Conservation (phyloP, 1,140 invertebrate genomes). For the Dendroctonus valens region DNA sequence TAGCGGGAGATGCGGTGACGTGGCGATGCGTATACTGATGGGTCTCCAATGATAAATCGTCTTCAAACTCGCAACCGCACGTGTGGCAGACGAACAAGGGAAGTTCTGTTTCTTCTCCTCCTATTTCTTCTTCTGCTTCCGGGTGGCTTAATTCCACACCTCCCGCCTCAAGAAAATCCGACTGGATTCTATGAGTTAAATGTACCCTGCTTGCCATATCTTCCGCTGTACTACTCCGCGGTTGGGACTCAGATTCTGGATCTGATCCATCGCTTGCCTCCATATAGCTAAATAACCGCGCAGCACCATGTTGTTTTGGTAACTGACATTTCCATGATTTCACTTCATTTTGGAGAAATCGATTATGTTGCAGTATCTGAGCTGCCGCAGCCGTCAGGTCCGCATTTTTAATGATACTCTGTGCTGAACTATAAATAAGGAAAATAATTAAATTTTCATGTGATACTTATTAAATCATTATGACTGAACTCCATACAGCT, state of each 20-base stretch:
- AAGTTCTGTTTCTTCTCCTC: slow-evolving; percentile 52
- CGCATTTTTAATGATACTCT: slow-evolving; percentile 35
- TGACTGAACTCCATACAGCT: no score
- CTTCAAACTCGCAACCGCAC: slow-evolving; percentile 57
- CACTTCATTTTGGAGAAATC: slow-evolving; percentile 42
- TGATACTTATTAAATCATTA: no score
- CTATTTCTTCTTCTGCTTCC: slow-evolving; percentile 55
- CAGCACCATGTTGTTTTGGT: slow-evolving; percentile 56
- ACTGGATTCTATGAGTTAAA: slow-evolving; percentile 70
- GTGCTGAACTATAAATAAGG: slow-evolving; percentile 16
- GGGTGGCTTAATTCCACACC: slow-evolving; percentile 49
- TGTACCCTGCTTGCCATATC: slow-evolving; percentile 69
- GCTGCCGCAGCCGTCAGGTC: slow-evolving; percentile 42
- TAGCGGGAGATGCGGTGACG: slow-evolving; percentile 51
- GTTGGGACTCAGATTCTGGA: slow-evolving; percentile 45
- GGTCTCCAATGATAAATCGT: slow-evolving; percentile 53
- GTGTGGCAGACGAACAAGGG: slow-evolving; percentile 53
- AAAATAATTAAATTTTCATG: no score
- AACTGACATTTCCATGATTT: slow-evolving; percentile 48
- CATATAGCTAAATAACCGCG: slow-evolving; percentile 59
- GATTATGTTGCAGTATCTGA: slow-evolving; percentile 43
- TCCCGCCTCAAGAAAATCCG: slow-evolving; percentile 55
- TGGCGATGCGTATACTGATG: slow-evolving; percentile 52
- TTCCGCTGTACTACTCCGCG: slow-evolving; percentile 60
- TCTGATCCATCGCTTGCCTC: slow-evolving; percentile 60